Conservation (phyloP, 2,888 invertebrate species). For the Phengaris arion region DNA sequence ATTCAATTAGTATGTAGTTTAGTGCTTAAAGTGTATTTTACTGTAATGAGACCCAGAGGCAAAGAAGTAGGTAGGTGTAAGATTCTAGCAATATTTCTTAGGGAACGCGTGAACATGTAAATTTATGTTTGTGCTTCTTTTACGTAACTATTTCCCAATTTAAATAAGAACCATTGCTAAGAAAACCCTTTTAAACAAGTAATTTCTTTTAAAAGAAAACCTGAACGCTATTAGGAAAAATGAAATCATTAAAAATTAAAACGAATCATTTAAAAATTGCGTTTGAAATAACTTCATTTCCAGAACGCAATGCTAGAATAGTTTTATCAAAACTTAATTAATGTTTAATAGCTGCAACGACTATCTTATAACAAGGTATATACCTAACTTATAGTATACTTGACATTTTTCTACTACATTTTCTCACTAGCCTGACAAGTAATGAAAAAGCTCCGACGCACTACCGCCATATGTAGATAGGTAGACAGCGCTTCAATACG, state of each 20-base stretch:
- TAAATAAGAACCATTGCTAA: slow-evolving; percentile 14
- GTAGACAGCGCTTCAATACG: too few relatives aligned
- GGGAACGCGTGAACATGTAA: slow-evolving; percentile 10
- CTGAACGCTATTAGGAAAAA: neutral
- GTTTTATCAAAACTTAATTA: neutral
- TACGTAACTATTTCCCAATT: neutral
- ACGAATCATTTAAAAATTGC: slow-evolving; percentile 4
- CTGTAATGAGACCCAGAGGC: slow-evolving; percentile 24
- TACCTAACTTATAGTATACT: too few relatives aligned
- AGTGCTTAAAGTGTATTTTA: slow-evolving; percentile 25
- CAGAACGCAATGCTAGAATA: neutral
- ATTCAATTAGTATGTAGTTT: slow-evolving; percentile 1
- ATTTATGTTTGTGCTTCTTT: neutral
- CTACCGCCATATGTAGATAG: too few relatives aligned
- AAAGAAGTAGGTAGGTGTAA: slow-evolving; percentile 13
- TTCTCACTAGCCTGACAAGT: neutral
- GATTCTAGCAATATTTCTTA: slow-evolving; percentile 19
- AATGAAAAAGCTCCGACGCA: too few relatives aligned
- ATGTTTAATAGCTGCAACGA: neutral
- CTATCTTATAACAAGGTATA: neutral
- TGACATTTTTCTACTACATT: neutral
- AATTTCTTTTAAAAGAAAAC: neutral
- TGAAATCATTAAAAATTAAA: slow-evolving; percentile 1
- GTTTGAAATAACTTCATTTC: neutral
- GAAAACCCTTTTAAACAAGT: neutral